Conservation (phyloP, 2,888 invertebrate species). For the Mechanitis messenoides region DNA sequence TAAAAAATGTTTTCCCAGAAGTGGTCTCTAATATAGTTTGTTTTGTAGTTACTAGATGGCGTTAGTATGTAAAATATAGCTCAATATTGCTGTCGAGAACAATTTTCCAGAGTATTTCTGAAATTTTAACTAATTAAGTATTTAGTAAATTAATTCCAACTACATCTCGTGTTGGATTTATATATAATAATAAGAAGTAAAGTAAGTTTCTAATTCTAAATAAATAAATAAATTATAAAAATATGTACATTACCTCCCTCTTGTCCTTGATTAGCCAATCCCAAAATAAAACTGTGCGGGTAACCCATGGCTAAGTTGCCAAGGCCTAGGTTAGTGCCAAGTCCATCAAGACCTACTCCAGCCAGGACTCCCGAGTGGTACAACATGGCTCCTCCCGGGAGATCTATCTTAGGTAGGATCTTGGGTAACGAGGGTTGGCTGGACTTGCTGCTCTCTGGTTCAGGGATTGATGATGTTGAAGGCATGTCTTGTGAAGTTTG, state of each 20-base stretch:
- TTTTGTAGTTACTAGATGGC: too few species aligned
- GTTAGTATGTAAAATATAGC: too few species aligned
- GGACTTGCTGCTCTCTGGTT: slow-evolving; percentile 61
- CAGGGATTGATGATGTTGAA: slow-evolving; percentile 62
- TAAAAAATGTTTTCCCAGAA: too few species aligned
- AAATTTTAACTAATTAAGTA: too few species aligned
- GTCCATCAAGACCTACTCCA: slow-evolving; percentile 53
- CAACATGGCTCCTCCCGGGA: slow-evolving; percentile 69
- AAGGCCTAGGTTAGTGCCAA: slow-evolving; percentile 59
- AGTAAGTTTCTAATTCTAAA: too few species aligned
- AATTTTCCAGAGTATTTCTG: too few species aligned
- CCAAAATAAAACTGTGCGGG: slow-evolving; percentile 69
- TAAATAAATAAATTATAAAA: too few species aligned
- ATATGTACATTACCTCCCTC: slow-evolving; percentile 51
- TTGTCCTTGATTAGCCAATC: slow-evolving; percentile 68
- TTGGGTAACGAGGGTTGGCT: slow-evolving; percentile 50
- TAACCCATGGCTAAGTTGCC: slow-evolving; percentile 69
- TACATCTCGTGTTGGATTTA: too few species aligned
- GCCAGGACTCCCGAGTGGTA: slow-evolving; percentile 60
- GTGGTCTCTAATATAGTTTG: too few species aligned
- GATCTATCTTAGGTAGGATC: slow-evolving; percentile 59
- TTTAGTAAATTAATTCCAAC: too few species aligned
- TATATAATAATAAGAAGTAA: too few species aligned
- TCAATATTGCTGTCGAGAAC: too few species aligned
- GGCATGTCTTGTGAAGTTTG: slow-evolving; percentile 51